Conservation (phyloP, 2,797 vertebrate genomes). For the Crocidura indochinensis region DNA sequence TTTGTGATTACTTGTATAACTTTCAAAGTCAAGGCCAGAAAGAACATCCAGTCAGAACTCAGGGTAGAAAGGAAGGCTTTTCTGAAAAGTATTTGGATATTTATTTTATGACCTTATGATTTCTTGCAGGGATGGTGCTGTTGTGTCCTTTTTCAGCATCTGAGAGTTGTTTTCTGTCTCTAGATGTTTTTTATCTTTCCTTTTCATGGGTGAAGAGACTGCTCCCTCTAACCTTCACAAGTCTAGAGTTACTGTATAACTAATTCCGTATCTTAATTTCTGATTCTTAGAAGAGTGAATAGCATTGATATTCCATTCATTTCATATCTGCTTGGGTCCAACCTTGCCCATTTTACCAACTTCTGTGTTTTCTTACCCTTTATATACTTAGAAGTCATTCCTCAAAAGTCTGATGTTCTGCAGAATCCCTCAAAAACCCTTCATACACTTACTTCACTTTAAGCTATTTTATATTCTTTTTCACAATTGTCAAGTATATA, state of each 20-base stretch:
- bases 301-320: background rate
- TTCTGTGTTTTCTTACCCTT: background rate
- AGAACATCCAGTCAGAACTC: background rate
- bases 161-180: background rate
- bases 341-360: too few relatives aligned
- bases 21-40: background rate
- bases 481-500: accelerated
- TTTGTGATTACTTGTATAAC: background rate
- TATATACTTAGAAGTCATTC: background rate
- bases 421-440: background rate
- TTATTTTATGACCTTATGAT: accelerated
- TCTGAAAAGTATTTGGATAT: background rate
- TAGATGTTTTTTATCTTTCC: background rate
- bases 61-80: accelerated
- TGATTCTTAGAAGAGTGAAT: background rate
- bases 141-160: background rate
- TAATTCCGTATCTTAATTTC: background rate
- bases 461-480: background rate
- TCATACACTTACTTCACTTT: background rate
- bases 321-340: background rate
- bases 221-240: background rate
- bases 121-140: background rate
- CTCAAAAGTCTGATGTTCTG: background rate
- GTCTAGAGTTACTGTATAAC: background rate
- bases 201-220: background rate